Conservation (phyloP, 2,888 invertebrate genomes). For the Polyploca ridens region DNA sequence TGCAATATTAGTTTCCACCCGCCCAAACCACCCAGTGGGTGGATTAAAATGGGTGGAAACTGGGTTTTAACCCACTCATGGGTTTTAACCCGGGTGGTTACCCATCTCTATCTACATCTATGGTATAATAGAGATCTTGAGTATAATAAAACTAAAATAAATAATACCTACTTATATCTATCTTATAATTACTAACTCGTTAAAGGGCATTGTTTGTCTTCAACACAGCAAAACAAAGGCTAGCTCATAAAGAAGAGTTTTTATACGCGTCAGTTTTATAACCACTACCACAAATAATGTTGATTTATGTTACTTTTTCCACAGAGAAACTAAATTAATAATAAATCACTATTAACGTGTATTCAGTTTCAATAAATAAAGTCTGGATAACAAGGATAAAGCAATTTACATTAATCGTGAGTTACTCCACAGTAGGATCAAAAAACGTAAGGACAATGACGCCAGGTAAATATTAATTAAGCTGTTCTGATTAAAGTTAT, state of each 20-base stretch:
- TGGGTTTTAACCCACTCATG: too few species aligned
- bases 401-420: conserved; percentile 30
- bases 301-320: conserved; percentile 7
- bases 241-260: neutral
- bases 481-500: conserved; percentile 33
- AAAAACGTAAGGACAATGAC: conserved; percentile 36
- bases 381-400: conserved; percentile 13
- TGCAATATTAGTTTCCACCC: too few species aligned
- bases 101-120: too few species aligned
- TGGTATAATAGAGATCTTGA: too few species aligned
- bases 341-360: conserved; percentile 22
- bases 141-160: too few species aligned
- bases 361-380: conserved; percentile 21
- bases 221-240: neutral
- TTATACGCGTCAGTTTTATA: too few species aligned
- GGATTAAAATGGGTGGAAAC: too few species aligned
- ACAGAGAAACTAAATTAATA: conserved; percentile 12
- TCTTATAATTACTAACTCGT: too few species aligned
- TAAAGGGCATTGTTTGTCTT: too few species aligned
- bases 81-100: too few species aligned
- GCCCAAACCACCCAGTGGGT: too few species aligned
- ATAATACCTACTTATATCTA: too few species aligned
- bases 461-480: conserved; percentile 53
- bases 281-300: neutral
- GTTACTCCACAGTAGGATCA: conserved; percentile 27